These are phyloP conservation scores for Uropsilus gracilis DNA, from an alignment of 2,113 vertebrate species.

Conservation along the genomic window DNA sequence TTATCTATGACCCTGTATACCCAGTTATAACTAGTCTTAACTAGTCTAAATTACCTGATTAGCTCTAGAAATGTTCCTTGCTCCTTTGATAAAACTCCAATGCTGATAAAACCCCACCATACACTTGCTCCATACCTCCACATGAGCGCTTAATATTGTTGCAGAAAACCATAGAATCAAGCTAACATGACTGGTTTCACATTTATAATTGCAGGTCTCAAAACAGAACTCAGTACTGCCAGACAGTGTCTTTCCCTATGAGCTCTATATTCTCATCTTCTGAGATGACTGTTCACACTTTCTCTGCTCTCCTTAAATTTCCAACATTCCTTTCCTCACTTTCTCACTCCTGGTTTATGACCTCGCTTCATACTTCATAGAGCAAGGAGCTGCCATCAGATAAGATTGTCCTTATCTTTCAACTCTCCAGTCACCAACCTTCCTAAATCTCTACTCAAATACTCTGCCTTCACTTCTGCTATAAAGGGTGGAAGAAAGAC, in stretches of 20 bases:
- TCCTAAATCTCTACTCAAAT: background rate
- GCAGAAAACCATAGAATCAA: constrained; percentile 33
- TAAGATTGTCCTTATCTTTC: background rate
- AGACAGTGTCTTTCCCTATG: constrained; percentile 29
- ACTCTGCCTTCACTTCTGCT: background rate
- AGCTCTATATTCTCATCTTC: constrained; percentile 48
- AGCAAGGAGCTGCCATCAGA: background rate
- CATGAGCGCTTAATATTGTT: background rate
- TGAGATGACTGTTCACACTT: constrained; percentile 51
- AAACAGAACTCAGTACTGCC: constrained; percentile 33
- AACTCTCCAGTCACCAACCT: background rate
- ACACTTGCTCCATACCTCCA: background rate
- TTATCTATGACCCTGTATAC: background rate
- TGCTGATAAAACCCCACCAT: background rate
- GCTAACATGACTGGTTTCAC: constrained; percentile 15
- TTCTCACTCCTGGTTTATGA: constrained; percentile 14
- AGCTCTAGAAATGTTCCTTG: background rate
- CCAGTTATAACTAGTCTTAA: background rate
- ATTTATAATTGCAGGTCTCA: constrained; percentile 20
- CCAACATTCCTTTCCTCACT: background rate
- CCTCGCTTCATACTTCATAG: background rate
- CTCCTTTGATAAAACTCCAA: background rate
- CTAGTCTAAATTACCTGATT: background rate
- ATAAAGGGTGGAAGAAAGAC: background rate
- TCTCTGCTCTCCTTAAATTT: constrained; percentile 37